A percentile compares a stretch with the other conserved stretches of the same genome.
Conservation (phyloP, 2,797 vertebrate genomes). For the Cheirogaleus major region DNA sequence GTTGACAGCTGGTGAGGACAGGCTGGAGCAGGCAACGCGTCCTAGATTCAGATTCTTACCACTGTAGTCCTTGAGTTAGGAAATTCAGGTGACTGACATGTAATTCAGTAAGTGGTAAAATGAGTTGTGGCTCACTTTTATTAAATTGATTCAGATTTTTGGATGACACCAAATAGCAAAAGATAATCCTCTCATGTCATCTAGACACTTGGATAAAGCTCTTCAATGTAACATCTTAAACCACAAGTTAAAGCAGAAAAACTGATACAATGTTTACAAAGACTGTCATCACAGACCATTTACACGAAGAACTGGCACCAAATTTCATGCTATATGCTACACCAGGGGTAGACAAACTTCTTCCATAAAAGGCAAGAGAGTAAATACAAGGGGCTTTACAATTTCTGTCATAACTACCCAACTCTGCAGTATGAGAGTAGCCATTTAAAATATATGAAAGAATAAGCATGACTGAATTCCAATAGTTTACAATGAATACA, state of each 20-base stretch:
- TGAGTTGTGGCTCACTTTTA: constrained; percentile 46
- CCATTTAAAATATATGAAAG: neutral
- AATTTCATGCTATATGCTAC: neutral
- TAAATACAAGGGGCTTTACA: neutral
- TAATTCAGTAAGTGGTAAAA: constrained; percentile 60
- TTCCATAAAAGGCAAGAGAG: neutral
- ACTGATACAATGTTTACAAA: constrained; percentile 44
- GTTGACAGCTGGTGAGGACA: constrained; percentile 78
- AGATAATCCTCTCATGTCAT: constrained; percentile 61
- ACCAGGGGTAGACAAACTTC: neutral
- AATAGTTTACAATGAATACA: neutral
- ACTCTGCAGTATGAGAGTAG: neutral
- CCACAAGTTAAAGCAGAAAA: constrained; percentile 33
- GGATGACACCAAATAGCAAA: constrained; percentile 60
- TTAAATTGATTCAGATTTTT: constrained; percentile 65
- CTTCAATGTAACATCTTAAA: constrained; percentile 36
- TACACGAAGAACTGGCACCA: neutral
- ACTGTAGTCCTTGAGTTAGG: neutral
- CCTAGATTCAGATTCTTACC: constrained; percentile 61
- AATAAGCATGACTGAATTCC: neutral
- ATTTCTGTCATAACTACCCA: neutral
- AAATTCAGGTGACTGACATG: constrained; percentile 52
- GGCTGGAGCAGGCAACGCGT: constrained; percentile 54
- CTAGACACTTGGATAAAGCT: constrained; percentile 65
- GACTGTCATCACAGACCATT: neutral